Percentiles rank a stretch among this genome's conserved stretches.
phyloP scores from a whole-genome alignment of 2,888 invertebrate species.

The Steinernema carpocapsae region DNA sequence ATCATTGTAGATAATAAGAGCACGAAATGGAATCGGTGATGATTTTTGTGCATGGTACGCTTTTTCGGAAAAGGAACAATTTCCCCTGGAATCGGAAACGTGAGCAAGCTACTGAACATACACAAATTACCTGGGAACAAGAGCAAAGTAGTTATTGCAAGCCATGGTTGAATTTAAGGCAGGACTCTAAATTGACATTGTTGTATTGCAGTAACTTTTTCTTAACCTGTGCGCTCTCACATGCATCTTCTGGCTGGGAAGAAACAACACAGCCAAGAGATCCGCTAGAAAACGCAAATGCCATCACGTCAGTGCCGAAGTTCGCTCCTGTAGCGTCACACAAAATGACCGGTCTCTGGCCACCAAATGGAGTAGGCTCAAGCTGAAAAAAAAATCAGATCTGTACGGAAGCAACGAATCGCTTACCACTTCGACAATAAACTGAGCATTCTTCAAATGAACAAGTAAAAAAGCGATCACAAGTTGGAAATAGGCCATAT shows the following conservation, averaged over 20 bases:
- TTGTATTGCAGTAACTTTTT: background rate
- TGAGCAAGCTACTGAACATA: background rate
- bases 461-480: background rate
- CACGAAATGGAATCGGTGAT: conserved; percentile 46
- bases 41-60: conserved; percentile 50
- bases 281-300: conserved; percentile 50
- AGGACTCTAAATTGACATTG: conserved; percentile 36
- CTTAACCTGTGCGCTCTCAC: conserved; percentile 51
- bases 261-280: conserved; percentile 57
- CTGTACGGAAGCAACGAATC: background rate
- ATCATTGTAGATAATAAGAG: conserved; percentile 62
- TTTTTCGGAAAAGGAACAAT: conserved; percentile 51
- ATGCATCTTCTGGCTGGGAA: conserved; percentile 57
- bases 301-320: conserved; percentile 61
- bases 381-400: conserved; percentile 47
- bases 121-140: conserved; percentile 53
- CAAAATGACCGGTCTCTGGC: conserved; percentile 49
- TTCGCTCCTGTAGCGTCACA: conserved; percentile 66
- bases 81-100: background rate
- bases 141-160: conserved; percentile 56
- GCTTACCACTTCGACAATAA: conserved; percentile 3
- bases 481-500: background rate
- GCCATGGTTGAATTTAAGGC: conserved; percentile 42
- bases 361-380: conserved; percentile 44
- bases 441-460: background rate